Conservation (phyloP, 2,888 invertebrate species). For the Campoplex capitator region DNA sequence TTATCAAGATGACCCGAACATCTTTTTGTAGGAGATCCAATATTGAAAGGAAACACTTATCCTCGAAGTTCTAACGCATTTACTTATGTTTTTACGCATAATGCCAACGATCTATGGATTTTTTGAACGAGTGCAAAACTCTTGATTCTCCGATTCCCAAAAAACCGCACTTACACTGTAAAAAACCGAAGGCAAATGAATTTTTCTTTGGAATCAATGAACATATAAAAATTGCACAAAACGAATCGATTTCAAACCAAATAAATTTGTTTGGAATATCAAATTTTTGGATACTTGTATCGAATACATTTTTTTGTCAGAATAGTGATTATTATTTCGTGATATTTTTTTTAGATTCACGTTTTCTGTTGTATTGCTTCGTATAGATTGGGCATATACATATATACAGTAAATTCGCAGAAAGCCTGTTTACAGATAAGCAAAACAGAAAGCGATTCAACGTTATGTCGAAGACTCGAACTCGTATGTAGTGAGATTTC, state of each 20-base stretch:
- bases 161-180: too few species aligned
- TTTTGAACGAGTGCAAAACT: neutral
- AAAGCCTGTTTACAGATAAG: slow-evolving; percentile 71
- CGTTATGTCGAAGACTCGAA: slow-evolving; percentile 36
- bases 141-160: neutral
- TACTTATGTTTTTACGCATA: neutral
- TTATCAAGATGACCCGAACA: neutral
- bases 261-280: too few species aligned
- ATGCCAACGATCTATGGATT: neutral
- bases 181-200: too few species aligned
- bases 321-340: neutral
- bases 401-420: neutral
- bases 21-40: neutral
- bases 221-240: too few species aligned
- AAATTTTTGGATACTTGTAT: too few species aligned
- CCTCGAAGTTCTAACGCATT: neutral
- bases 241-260: too few species aligned
- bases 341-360: neutral
- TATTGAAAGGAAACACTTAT: neutral
- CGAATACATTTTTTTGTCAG: too few species aligned
- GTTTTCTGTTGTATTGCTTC: neutral
- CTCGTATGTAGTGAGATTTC: slow-evolving; percentile 60
- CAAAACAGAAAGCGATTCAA: slow-evolving; percentile 68
- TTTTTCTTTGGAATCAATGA: too few species aligned
- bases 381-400: neutral